Evolutionary conservation across 2,888 invertebrate genomes (phyloP), one percentile per base, ranked within the genome.

Genomic region (Folsomia manolachei): DNA sequence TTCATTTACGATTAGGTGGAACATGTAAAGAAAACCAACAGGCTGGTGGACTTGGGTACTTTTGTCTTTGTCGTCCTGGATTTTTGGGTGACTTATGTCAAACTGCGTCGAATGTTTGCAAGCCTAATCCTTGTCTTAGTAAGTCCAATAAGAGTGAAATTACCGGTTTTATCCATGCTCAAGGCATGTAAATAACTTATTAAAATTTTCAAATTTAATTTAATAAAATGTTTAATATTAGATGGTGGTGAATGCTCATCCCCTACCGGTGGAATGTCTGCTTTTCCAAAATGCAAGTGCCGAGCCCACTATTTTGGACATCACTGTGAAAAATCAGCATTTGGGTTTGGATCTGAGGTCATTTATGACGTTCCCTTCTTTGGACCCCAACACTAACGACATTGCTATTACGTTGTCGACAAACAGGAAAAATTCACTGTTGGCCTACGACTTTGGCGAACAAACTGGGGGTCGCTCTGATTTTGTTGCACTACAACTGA

Each of bases 21-120:
- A 93, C 94, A 0, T 96, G 96, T 81, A 90, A 93, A 79, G 92
- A 93, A 82, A 93, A 93, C 82, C 90, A 92, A 0, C 94, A 94
- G 82, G 91, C 92, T 63, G n/a, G n/a, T n/a, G n/a, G n/a, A n/a
- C n/a, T n/a, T n/a, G n/a, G n/a, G n/a, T 96, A 92, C 88, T 94
- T 94, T 84, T 97, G 97, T 82, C 86, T 94, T 1, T 97, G 97
- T 83, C 89, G 94, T 1, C 92, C 94, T 1, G 95, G 95, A 0
- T 97, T 93, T 83, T 88, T 93, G 14, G 97, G 97, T 1, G 92
- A 92, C 83, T 90, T 91, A 79, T 97, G 97, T 83, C 95, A 96
- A 85, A 90, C 90, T 23, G 82, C 84, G 1, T 91, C 93, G 0
- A 94, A 95, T 83, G 93, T 93, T 0, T 97, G 97, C 82, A 87